Base-by-base conservation (phyloP, 1,140 invertebrate genomes). In the Camponotus floridanus region DNA sequence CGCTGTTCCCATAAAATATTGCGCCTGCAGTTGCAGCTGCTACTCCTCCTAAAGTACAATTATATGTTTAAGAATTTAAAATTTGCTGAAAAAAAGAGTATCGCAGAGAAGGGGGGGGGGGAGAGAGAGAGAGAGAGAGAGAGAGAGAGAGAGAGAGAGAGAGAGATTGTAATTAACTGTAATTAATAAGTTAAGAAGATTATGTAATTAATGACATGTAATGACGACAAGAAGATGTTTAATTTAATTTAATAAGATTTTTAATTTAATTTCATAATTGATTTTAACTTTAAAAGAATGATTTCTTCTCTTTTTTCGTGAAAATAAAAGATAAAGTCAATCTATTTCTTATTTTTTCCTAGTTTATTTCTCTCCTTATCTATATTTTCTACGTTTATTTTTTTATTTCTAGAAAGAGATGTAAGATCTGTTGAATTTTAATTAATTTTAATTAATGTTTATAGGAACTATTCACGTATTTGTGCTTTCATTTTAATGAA, bases 1-100 rank as follows among this genome's bases (percentile, higher is more conserved):
- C 90, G 79, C 93, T 94, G 73, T 96, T 95, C 3, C 94, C 94
- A 57, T 96, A 96, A 91, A 96, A 96, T 59, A 95, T 90, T 8
- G 94, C 94, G 18, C 95, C 95, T 2, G 92, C 93, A 6, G 95
- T 96, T 15, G 95, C 95, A 85, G 93, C 91, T 3, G 92, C 91
- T 42, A 96, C 93, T 21, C 95, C 95, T 45, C 95, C 95, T 96
- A 76, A 42, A 89, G 92, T 73, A 18, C 31, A 42, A 48, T 62
- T 7, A 1, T 0, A 51, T 11, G 18, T 21, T 18, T 51, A 33
- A 48, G 6, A 36, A 48, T 51, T 51, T 18, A 51, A 15, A 51
- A 15, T 64, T 15, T 15, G 31, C 15, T 62, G 26, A 36, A 57
- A 36, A 21, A 55, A 2, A 33, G 11, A 21, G 15, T 15, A 57